Conservation (phyloP, 2,113 vertebrate genomes). For the Grallaria varia region DNA sequence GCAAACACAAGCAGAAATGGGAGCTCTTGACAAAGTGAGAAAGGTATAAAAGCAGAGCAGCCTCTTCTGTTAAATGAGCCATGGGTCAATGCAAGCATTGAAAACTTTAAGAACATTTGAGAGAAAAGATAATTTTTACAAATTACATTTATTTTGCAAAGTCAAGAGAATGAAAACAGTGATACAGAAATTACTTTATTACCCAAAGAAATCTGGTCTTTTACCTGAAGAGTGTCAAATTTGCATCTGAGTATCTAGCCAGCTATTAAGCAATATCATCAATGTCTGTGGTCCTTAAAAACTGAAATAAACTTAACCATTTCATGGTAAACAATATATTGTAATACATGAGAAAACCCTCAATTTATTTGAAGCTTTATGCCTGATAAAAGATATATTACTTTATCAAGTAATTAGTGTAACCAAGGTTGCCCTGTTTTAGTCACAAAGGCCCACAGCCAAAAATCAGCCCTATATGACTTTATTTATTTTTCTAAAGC, state of each 20-base stretch:
- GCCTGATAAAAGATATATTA: not conserved
- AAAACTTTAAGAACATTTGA: not conserved
- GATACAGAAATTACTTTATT: not conserved
- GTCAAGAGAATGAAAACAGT: not conserved
- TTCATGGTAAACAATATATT: not conserved
- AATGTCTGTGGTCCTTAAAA: not conserved
- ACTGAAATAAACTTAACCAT: not conserved
- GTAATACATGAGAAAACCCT: not conserved
- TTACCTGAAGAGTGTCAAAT: not conserved
- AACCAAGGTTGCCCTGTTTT: not conserved
- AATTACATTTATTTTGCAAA: not conserved
- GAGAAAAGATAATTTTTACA: not conserved
- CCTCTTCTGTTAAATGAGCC: not conserved
- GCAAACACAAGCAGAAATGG: not conserved
- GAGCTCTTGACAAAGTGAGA: not conserved
- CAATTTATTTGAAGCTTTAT: not conserved
- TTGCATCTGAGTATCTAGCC: not conserved
- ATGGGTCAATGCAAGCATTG: not conserved
- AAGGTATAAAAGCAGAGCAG: not conserved
- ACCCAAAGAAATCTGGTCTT: not conserved
- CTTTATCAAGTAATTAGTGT: not conserved
- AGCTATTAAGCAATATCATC: not conserved
- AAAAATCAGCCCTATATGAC: not conserved
- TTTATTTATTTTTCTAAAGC: not conserved
- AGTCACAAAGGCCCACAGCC: not conserved